These are phyloP conservation scores for Aphis craccivora DNA, from an alignment of 1,140 invertebrate species.

Conservation along the genomic window DNA sequence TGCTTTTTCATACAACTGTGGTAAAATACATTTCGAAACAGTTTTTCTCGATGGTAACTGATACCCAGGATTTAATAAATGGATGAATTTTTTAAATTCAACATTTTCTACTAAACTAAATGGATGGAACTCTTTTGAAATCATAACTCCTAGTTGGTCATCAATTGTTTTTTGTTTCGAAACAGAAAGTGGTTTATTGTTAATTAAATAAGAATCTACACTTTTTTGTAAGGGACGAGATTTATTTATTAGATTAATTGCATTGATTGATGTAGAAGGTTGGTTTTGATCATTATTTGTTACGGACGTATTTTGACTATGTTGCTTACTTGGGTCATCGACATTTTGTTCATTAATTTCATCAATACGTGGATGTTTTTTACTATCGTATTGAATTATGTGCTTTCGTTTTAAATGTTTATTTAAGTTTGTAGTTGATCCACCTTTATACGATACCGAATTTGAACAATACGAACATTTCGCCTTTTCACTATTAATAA, in stretches of 20 bases:
- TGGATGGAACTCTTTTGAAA: conserved; percentile 60
- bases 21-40: conserved; percentile 60
- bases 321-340: neutral
- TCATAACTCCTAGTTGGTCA: conserved; percentile 60
- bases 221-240: neutral
- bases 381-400: neutral
- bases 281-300: neutral
- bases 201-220: neutral
- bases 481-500: neutral
- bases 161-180: conserved; percentile 56
- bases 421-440: conserved; percentile 24
- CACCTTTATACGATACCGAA: neutral
- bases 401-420: conserved; percentile 19
- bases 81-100: conserved; percentile 61
- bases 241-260: neutral
- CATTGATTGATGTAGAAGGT: neutral
- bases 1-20: conserved; percentile 58
- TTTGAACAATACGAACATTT: conserved; percentile 40
- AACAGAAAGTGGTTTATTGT: conserved; percentile 30
- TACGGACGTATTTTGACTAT: neutral
- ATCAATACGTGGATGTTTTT: neutral
- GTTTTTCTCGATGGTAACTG: conserved; percentile 61
- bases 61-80: conserved; percentile 60
- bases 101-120: conserved; percentile 61
- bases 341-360: neutral